Evolutionary conservation across 1,140 invertebrate genomes (phyloP), one percentile per base, ranked within the genome.

Genomic region (Drosophila ananassae): DNA sequence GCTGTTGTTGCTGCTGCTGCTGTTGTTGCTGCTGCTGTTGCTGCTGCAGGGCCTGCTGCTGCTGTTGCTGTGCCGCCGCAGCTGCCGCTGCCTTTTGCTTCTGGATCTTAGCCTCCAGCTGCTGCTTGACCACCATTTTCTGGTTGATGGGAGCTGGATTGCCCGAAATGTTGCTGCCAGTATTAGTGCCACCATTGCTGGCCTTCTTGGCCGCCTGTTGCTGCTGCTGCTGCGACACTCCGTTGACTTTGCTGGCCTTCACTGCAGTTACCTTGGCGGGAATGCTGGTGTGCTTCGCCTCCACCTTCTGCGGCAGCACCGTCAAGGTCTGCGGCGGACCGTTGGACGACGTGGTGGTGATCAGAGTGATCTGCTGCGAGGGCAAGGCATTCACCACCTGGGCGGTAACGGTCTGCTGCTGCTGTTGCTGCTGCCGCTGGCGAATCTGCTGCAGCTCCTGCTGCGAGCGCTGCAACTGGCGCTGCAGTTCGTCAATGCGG

Each of bases 401-500:
- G 0, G 87, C 81, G 0, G 84, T 83, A 0, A 83, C 79, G 3
- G 84, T 87, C 32, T 91, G 84, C 37, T 91, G 77, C 9, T 84
- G 41, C 41, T 44, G 69, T 10, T 37, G 92, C 17, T 91, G 90
- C 64, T 91, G 79, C 24, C 81, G 77, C 32, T 89, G 75, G 0
- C 81, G 80, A 39, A 95, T 94, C 68, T 95, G 94, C 74, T 96
- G 95, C 53, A 96, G 80, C 78, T 97, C 95, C 61, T 95, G 94
- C 46, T 96, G 94, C 0, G 95, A 96, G 44, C 94, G 94, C 55
- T 95, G 95, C 34, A 99, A 89, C 75, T 98, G 96, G 3, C 96
- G 92, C 89, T 98, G 96, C 32, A 99, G 92, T 75, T 98, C 96
- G 79, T 97, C 95, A 48, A 99, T 99, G 84, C 96, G 95, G 48